Evolutionary conservation across 2,113 vertebrate species (phyloP).

Genomic region (Chamaetylas fuelleborni): DNA sequence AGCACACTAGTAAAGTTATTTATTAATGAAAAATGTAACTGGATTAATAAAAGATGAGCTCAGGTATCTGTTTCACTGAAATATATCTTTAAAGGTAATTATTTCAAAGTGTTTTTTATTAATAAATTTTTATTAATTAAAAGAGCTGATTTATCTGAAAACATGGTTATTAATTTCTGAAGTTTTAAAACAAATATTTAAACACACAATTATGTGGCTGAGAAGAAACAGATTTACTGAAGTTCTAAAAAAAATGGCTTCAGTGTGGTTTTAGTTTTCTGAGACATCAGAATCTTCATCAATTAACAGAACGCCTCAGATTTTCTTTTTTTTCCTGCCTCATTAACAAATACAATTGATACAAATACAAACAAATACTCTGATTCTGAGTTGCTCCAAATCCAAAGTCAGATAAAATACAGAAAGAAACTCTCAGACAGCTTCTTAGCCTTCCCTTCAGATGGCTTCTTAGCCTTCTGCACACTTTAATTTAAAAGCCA

Average conservation of each 20-base stretch:
- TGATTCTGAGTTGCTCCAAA: background rate
- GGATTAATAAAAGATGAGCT: background rate
- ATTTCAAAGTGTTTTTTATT: background rate
- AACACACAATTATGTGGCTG: background rate
- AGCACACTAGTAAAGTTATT: background rate
- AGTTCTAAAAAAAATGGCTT: background rate
- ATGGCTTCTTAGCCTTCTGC: background rate
- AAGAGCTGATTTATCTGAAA: background rate
- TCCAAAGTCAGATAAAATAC: background rate
- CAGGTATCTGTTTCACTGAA: background rate
- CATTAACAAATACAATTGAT: background rate
- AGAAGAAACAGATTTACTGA: background rate
- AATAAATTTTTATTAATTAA: background rate
- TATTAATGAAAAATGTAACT: background rate
- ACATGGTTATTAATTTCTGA: background rate
- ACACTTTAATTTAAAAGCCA: conserved; percentile 21
- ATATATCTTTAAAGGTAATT: background rate
- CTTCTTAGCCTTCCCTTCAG: background rate
- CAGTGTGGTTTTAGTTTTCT: background rate
- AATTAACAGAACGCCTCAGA: background rate
- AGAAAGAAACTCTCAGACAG: background rate
- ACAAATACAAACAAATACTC: too few species aligned
- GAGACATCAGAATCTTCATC: background rate
- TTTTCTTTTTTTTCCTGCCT: background rate
- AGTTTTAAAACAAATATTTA: background rate